phyloP scores from a whole-genome alignment of 2,888 invertebrate species.

The Nineta flava region DNA sequence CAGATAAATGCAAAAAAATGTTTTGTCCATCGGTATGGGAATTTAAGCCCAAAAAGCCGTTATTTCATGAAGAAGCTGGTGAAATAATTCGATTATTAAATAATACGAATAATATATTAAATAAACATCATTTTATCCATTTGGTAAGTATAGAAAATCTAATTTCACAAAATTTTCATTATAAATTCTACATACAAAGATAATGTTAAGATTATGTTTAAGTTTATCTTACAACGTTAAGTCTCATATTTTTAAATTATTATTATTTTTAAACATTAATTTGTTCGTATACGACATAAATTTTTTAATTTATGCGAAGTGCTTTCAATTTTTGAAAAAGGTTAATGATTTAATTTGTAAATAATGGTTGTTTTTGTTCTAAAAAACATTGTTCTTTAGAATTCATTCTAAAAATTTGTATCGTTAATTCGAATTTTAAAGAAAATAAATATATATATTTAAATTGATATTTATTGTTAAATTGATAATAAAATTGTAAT shows the following conservation, averaged over 20 bases:
- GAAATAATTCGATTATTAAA: slow-evolving; percentile 14
- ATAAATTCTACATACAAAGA: too few relatives aligned
- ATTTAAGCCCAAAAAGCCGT: slow-evolving; percentile 30
- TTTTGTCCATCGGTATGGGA: slow-evolving; percentile 39
- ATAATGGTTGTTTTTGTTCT: too few relatives aligned
- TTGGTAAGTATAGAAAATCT: slow-evolving; percentile 25
- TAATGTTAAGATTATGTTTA: not conserved
- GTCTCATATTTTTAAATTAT: not conserved
- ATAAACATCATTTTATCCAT: slow-evolving; percentile 33
- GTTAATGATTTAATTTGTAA: too few relatives aligned
- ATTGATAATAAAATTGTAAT: too few relatives aligned
- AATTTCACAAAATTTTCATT: not conserved
- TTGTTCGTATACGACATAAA: not conserved
- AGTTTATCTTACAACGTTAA: not conserved
- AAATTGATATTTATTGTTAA: too few relatives aligned
- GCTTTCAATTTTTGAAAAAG: too few relatives aligned
- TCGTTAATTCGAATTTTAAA: too few relatives aligned
- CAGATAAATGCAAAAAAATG: slow-evolving; percentile 24
- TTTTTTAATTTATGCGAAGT: too few relatives aligned
- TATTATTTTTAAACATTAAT: slow-evolving; percentile 1
- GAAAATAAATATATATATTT: too few relatives aligned
- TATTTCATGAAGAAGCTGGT: slow-evolving; percentile 22
- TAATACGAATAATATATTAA: slow-evolving; percentile 20
- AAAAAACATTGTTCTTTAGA: too few relatives aligned
- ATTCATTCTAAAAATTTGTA: too few relatives aligned